Evolutionary conservation across 2,888 invertebrate species (phyloP), one percentile per base, ranked within the genome.

Genomic region (Drosophila acutilabella): DNA sequence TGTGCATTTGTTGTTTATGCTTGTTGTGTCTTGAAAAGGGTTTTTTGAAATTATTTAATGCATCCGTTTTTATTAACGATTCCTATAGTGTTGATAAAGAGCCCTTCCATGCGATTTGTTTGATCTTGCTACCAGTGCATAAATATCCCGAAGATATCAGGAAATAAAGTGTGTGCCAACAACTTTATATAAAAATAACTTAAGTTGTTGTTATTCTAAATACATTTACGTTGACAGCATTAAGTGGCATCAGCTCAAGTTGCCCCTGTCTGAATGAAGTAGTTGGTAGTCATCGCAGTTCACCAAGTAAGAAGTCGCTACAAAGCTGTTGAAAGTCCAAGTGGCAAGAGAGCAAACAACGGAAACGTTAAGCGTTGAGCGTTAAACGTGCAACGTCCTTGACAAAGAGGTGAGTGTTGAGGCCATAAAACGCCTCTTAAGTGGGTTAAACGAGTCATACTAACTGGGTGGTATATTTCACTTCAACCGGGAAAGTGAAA

Each of bases 11-110:
- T 23, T 76, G 81, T 72, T 81, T 79, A 75, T 85, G 80, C 58
- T 67, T 80, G 82, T 70, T 64, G 69, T 57, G 45, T 64, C 56
- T 62, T 42, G 64, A 72, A 71, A 82, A 81, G 79, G 81, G 81
- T 87, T 87, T 71, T 87, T 83, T 71, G 45, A 75, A 67, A 68
- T 61, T 77, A 80, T 81, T 85, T 82, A 85, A 85, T 82, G 82
- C 71, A 88, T 88, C 77, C 88, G 86, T 83, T 83, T 30, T 85
- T 82, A 80, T 85, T 83, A 88, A 78, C 71, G 76, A 65, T 82
- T 70, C 73, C 69, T 82, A 66, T 71, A 76, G 86, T 74, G 76
- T 62, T 51, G 11, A 54, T 36, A 42, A 13, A 41, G 53, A 64
- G 44, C 58, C 57, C 74, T 67, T 62, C 44, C 44, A 56, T 60